Conservation (phyloP, 2,888 invertebrate genomes). For the Oligia fasciuncula region DNA sequence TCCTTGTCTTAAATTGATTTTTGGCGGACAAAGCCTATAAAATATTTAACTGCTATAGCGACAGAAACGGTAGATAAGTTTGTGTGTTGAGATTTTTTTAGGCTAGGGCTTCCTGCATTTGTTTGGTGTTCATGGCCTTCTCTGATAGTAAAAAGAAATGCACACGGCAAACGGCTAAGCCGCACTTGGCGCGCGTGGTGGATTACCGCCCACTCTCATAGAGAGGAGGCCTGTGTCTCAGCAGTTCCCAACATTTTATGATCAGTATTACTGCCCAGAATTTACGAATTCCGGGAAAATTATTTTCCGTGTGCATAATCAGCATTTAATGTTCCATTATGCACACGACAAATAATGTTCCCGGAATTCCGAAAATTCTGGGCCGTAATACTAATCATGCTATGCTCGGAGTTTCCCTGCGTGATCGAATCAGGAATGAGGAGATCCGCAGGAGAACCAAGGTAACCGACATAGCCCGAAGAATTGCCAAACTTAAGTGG, state of each 20-base stretch:
- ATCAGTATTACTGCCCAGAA: too few species aligned
- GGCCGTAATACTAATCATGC: neutral
- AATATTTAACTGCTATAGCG: slow-evolving; percentile 79
- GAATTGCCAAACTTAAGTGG: too few species aligned
- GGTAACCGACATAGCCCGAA: too few species aligned
- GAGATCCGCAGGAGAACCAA: too few species aligned
- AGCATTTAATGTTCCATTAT: neutral
- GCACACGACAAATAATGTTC: neutral
- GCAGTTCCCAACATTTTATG: neutral
- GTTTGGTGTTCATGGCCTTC: neutral
- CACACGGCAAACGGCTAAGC: neutral
- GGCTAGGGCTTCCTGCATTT: neutral
- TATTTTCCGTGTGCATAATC: neutral
- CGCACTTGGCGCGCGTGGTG: neutral
- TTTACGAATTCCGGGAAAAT: too few species aligned
- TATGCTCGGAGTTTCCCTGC: too few species aligned
- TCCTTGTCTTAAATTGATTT: slow-evolving; percentile 84
- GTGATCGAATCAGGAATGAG: too few species aligned
- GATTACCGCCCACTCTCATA: neutral
- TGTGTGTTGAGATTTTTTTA: slow-evolving; percentile 1
- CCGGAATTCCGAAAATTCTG: too few species aligned
- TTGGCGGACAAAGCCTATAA: slow-evolving; percentile 77
- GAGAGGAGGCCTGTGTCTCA: neutral
- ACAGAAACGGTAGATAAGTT: slow-evolving; percentile 39
- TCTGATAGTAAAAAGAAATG: neutral